Evolutionary conservation across 1,140 invertebrate genomes (phyloP).

Genomic region (Acromyrmex echinatior): DNA sequence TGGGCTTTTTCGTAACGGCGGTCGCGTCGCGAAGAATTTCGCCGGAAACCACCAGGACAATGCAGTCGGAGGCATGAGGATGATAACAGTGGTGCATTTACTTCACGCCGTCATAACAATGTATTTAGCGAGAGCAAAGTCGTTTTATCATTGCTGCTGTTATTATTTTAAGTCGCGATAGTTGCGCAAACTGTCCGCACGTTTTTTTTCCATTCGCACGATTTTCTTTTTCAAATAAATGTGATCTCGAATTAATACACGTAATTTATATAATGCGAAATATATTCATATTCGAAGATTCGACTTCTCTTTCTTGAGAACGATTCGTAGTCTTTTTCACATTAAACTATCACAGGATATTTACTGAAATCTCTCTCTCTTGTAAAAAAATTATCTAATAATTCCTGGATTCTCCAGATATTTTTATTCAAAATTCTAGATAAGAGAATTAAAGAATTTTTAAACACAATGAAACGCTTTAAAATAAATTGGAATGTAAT

Average conservation of each 20-base stretch:
- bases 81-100: conserved; percentile 39
- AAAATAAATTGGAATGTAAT: no score
- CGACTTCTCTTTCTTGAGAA: no score
- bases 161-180: conserved; percentile 2
- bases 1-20: conserved; percentile 58
- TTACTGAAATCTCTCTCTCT: no score
- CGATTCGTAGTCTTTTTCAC: no score
- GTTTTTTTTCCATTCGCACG: not conserved
- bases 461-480: no score
- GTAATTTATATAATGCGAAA: not conserved
- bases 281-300: not conserved
- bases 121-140: conserved; percentile 29
- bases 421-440: no score
- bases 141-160: no score
- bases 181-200: not conserved
- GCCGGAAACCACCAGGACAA: conserved; percentile 59
- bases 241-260: not conserved
- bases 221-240: not conserved
- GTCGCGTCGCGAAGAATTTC: conserved; percentile 56
- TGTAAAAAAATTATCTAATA: no score
- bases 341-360: no score
- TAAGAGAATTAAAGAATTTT: no score
- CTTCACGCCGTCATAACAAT: not conserved
- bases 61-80: not conserved
- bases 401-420: not conserved